Base-by-base conservation (phyloP, 2,797 vertebrate genomes). In the Smutsia gigantea region DNA sequence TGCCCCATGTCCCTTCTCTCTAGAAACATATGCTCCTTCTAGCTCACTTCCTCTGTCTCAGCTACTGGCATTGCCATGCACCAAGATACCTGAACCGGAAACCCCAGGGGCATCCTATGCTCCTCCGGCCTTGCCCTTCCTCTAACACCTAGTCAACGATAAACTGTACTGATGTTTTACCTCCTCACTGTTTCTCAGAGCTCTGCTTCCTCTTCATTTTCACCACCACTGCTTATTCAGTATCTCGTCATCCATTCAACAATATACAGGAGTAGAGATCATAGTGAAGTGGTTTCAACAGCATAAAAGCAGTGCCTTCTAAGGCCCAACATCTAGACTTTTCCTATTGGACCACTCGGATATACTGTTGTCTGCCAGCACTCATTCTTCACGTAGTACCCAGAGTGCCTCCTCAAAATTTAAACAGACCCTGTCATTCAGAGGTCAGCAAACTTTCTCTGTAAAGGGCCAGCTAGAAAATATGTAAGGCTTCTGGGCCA, bases 401-500 rank as follows among this genome's bases (percentile, higher is more conserved):
- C 49, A 46, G 74, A 94, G 14, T 42, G 4, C 74, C 39, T 94
- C 78, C 93, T 96, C 74, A 83, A 83, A 77, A 78, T 51, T 84
- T 61, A 87, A 95, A 72, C n/a, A 92, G 53, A 64, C 75, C 37
- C 75, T 68, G 89, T 91, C 68, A 93, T 72, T 86, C 49, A 84
- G 53, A n/a, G 59, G 25, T 92, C 72, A 42, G 66, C 37, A 57
- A 86, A 92, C 29, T 51, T 88, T 71, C 55, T 71, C 46, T 79
- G 27, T 63, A 57, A 96, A 77, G 71, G 39, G 49, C 31, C 69
- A 66, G 7, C 64, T 11, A 78, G 57, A 71, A 96, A 91, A 71
- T 49, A 96, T 64, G 88, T 77, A 83, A 96, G 79, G 49, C 23
- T 92, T 93, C 74, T n/a, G 53, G 61, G 74, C 61, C 86, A 69